These are phyloP conservation scores for Crepidodera aurea DNA, from an alignment of 2,888 invertebrate species.

Conservation along the genomic window DNA sequence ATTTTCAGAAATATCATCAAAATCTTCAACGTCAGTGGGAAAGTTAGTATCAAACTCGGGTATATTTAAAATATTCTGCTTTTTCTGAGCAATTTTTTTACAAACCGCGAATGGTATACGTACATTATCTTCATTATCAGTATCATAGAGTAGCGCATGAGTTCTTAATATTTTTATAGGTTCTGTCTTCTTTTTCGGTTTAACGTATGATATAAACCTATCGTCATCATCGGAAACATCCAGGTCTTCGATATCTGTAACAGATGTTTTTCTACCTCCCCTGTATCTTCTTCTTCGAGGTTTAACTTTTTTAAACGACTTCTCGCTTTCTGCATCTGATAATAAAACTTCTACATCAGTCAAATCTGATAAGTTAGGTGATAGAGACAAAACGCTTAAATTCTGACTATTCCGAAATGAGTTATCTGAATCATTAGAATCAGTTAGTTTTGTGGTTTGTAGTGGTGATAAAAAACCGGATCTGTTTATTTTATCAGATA, in stretches of 20 bases:
- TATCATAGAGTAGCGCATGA: slow-evolving; percentile 43
- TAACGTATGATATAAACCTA: slow-evolving; percentile 15
- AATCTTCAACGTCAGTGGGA: slow-evolving; percentile 59
- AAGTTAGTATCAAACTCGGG: slow-evolving; percentile 48
- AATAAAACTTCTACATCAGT: slow-evolving; percentile 59
- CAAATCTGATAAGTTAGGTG: slow-evolving; percentile 41
- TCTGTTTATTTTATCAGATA: slow-evolving; percentile 27
- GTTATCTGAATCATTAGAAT: slow-evolving; percentile 10
- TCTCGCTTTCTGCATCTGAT: slow-evolving; percentile 56
- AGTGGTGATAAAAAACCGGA: background rate
- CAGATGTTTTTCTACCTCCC: slow-evolving; percentile 40
- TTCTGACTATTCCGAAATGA: background rate
- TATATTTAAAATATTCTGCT: slow-evolving; percentile 38
- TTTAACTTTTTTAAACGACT: slow-evolving; percentile 41
- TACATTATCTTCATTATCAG: slow-evolving; percentile 48
- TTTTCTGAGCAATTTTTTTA: slow-evolving; percentile 46
- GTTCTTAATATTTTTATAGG: slow-evolving; percentile 20
- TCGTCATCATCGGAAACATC: slow-evolving; percentile 49
- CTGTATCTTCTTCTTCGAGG: slow-evolving; percentile 45
- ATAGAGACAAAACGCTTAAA: slow-evolving; percentile 27
- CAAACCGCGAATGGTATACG: slow-evolving; percentile 45
- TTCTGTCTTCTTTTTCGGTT: slow-evolving; percentile 14
- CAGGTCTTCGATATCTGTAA: slow-evolving; percentile 55
- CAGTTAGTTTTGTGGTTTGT: background rate
- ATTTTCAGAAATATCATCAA: slow-evolving; percentile 58